Base-by-base conservation (phyloP, 2,113 vertebrate species). In the Actenoides hombroni region DNA sequence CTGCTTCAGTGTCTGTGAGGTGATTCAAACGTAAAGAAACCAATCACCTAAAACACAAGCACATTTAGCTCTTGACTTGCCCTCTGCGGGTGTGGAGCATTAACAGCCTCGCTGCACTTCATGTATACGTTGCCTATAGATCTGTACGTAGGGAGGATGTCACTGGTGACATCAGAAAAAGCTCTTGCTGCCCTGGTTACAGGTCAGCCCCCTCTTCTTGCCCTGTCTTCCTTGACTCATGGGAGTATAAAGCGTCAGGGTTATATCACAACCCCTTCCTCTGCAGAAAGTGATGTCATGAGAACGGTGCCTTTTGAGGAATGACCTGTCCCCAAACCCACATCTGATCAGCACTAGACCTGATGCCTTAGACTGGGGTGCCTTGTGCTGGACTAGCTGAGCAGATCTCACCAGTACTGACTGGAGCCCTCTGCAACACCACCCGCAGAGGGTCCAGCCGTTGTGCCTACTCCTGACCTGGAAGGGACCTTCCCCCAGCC, bases 371-470 rank as follows among this genome's bases (percentile, higher is more conserved):
- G 14, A 1, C 18, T 7, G 15, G 49, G 49, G 24, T 51, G 49
- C 49, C 49, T 25, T 51, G 49, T 25, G 49, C 49, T 51, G 49
- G 51, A 54, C 21, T 5, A 11, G n/a, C 16, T 23, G 18, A 18
- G 21, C 51, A 6, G 4, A 7, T 2, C 39, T 21, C 51, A 4
- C 44, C 51, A 26, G 42, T 2, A 0, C 39, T 7, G 13, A 23
- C 46, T 18, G 25, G 51, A 60, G 67, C 35, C 37, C 67, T 1
- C 1, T 2, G 19, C 13, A 16, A 18, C 8, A 1, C n/a, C 3
- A 2, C 16, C 4, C 1, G 4, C 1, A 1, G 9, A 24, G 57
- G 46, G 49, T 17, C 75, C 35, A 0, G 0, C 5, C 20, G 9
- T n/a, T 40, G 63, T 80, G 51, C 75, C 51, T 54, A 0, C 16